Evolutionary conservation across 2,888 invertebrate species (phyloP), one percentile per base, ranked within the genome.

Genomic region (Coecobrya sp.): DNA sequence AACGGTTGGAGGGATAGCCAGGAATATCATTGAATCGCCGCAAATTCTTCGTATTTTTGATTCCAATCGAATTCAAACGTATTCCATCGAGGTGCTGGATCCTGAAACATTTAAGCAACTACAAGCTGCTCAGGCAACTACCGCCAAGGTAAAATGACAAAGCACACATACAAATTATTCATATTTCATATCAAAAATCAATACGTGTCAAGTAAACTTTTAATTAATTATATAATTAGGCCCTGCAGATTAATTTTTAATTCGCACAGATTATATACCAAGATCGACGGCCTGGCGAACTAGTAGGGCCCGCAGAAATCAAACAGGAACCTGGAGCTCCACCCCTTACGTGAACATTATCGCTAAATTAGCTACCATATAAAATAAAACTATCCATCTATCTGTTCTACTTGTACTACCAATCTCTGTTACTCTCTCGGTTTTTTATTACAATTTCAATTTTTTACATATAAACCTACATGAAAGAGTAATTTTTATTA

Each of bases 21-120:
- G 94, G 82, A 94, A 93, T 91, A 85, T 93, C 85, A 89, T 93
- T 25, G 93, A 94, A 52, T 92, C 92, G 42, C 95, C 95, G 13
- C 95, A 95, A 88, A 94, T 94, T 79, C 93, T 95, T 13, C 90
- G 95, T 79, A 94, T 95, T 86, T 95, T 95, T 87, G 94, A 94
- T 76, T 94, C 94, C 11, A 94, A 94, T 81, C 92, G 94, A 42
- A 94, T 94, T 91, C 95, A 95, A 92, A 94, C 95, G 3, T 95
- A 95, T 87, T 94, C 94, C 30, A 95, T 94, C 68, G 94, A 95
- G 94, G 94, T 95, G 87, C 93, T 95, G 30, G 95, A 95, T 86
- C 94, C 95, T n/a, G 94, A 95, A 88, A 94, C 94, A 8, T 95
- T 94, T 82, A 94, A 94, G 68, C 94, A 94, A 84, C 89, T 93